Evolutionary conservation across 2,888 invertebrate species (phyloP), one percentile per base, ranked within the genome.

Genomic region (Acanthacorydalis orientalis): DNA sequence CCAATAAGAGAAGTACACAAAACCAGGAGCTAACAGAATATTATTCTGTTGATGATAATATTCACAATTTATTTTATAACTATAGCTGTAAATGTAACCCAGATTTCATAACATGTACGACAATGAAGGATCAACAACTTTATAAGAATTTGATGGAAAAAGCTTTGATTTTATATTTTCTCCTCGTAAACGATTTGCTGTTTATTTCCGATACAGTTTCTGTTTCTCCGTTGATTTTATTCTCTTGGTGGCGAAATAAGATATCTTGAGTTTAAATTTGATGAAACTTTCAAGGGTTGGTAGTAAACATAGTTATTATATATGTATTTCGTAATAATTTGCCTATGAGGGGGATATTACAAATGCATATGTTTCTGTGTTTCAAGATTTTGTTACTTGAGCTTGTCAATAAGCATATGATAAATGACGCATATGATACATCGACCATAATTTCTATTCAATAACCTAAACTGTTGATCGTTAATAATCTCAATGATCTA

Each of bases 191-290:
- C 12, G 42, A 42, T 16, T 1, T 42, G 42, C 8, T 42, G 42
- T 42, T 42, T 10, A 42, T 42, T 7, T 42, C 42, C 31, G 45
- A 51, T 37, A 40, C 50, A 10, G 46, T 50, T 44, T 49, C 50
- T 55, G 64, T 61, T 48, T 67, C 66, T 54, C 72, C 72, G 50
- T 68, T 73, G 58, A 70, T 74, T 58, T 67, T 75, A 57, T 74
- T 73, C 59, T 73, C 73, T 44, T 75, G 75, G 75, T 77, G 77
- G 77, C 70, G 75, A 45, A 75, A 75, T 55, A 77, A 77, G 61
- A 76, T 77, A 56, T 77, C 77, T 72, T 77, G 77, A 77, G 68
- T 60, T 12, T 37, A 37, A 37, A 14, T 7, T 14, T 9, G 37
- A 7, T n/a, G 37, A 37, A 37, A 37, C 37, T 37, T 37, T 37